Evolutionary conservation across 92 coral and sea anemone genomes (phyloP).

Genomic region (Umimayanthus chanpuru): DNA sequence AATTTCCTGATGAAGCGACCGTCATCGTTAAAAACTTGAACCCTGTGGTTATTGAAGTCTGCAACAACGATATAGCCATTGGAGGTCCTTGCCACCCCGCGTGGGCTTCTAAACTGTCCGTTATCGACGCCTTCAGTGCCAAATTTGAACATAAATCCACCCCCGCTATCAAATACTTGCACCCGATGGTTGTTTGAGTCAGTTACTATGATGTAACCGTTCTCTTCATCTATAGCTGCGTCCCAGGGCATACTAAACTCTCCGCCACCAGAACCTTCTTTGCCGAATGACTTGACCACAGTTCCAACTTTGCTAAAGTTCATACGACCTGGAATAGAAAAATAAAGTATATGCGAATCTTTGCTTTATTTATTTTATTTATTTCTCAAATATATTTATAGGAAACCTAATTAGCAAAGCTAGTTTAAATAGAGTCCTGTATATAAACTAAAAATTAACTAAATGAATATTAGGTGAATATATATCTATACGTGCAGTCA

Average conservation of each 20-base stretch:
- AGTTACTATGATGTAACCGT: slow-evolving; percentile 78
- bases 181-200: slow-evolving; percentile 94
- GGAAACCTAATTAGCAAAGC: too few relatives aligned
- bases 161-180: slow-evolving; percentile 91
- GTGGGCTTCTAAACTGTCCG: slow-evolving; percentile 89
- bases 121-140: slow-evolving; percentile 85
- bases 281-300: slow-evolving; percentile 82
- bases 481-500: too few relatives aligned
- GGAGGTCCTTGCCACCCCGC: slow-evolving; percentile 75
- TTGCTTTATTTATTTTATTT: too few relatives aligned
- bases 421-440: too few relatives aligned
- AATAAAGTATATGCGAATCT: too few relatives aligned
- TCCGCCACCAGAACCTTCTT: slow-evolving; percentile 90
- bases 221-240: slow-evolving; percentile 86
- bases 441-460: too few relatives aligned
- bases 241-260: slow-evolving; percentile 97
- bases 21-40: slow-evolving; percentile 92
- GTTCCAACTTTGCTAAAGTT: slow-evolving; percentile 83
- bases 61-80: slow-evolving; percentile 93
- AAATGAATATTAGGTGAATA: too few relatives aligned
- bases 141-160: slow-evolving; percentile 89
- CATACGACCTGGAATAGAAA: slow-evolving; percentile 63
- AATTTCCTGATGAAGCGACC: slow-evolving; percentile 89
- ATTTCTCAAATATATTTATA: too few relatives aligned
- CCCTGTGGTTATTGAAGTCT: slow-evolving; percentile 89